Evolutionary conservation across 1,140 invertebrate genomes (phyloP), one percentile per base, ranked within the genome.

Genomic region (Trinorchestia longiramus): DNA sequence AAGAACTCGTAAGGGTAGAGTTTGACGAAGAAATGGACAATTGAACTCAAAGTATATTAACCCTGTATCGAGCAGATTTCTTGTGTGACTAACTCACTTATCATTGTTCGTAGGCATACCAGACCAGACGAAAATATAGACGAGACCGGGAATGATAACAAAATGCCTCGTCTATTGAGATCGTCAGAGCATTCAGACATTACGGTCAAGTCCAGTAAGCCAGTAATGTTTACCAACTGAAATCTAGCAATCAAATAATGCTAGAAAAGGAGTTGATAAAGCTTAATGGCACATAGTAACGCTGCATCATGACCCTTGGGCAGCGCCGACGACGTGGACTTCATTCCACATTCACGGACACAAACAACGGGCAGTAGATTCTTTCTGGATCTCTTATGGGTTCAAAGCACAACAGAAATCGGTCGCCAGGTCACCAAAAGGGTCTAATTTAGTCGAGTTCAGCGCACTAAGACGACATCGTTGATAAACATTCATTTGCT

Each of bases 261-360:
- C 62, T 77, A 15, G 62, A 77, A 11, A 36, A 77, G 62, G 62
- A 77, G 62, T 36, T 53, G 28, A 77, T 28, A 36, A 36, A 77
- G 62, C 28, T 77, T 36, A 11, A 77, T 77, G 62, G 62, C 62
- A 77, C 62, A 77, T 11, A 36, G 62, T 1, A 77, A 42, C 88
- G 43, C 88, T 90, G 41, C 88, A 87, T 90, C 88, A 90, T 36
- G 88, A 90, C 88, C 88, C 88, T 90, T 90, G 88, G 28, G 43
- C 88, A 90, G 88, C 43, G 43, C 43, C 23, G 43, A 28, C 88
- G 88, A 90, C 88, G 41, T 43, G 43, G 36, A 36, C 43, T 77
- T 28, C 11, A 77, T 77, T 77, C 1, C 3, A 77, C 62, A 77
- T 28, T 28, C 28, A 77, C 8, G 3, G 36, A 23, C 28, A 36